Evolutionary conservation across 2,797 vertebrate species (phyloP).

Genomic region (Fringilla coelebs): DNA sequence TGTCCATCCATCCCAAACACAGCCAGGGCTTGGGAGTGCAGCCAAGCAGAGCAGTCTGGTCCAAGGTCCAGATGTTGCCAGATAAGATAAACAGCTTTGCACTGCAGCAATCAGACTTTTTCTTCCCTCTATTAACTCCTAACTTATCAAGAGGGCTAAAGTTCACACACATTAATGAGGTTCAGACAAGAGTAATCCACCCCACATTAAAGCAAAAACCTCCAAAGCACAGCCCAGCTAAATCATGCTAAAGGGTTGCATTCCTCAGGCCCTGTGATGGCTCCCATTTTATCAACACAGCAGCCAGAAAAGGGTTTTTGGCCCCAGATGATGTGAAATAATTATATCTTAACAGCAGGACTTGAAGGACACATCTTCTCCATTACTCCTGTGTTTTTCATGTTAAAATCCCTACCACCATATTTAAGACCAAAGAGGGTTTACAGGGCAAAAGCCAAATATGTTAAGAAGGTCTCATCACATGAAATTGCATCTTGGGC

Average conservation of each 20-base stretch:
- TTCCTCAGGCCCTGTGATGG: not conserved
- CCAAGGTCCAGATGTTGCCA: not conserved
- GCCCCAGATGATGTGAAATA: not conserved
- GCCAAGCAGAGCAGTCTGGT: not conserved
- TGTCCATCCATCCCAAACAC: not conserved
- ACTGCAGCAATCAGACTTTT: accelerated
- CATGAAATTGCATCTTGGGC: conserved; percentile 3
- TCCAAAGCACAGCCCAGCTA: not conserved
- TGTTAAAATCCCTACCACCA: not conserved
- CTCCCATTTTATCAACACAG: not conserved
- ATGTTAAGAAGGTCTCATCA: not conserved
- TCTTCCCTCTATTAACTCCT: not conserved
- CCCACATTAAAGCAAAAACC: not conserved
- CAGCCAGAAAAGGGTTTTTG: not conserved
- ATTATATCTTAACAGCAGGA: not conserved
- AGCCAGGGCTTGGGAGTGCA: not conserved
- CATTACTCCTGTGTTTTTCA: not conserved
- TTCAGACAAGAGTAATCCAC: not conserved
- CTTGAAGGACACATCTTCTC: not conserved
- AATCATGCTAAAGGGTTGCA: not conserved
- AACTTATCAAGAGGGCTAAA: not conserved
- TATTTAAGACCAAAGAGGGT: not conserved
- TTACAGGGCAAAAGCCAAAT: conserved; percentile 9
- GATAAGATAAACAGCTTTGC: not conserved
- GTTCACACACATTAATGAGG: not conserved